These are phyloP conservation scores for Drosophila leonis DNA, from an alignment of 2,888 invertebrate species.

Conservation along the genomic window DNA sequence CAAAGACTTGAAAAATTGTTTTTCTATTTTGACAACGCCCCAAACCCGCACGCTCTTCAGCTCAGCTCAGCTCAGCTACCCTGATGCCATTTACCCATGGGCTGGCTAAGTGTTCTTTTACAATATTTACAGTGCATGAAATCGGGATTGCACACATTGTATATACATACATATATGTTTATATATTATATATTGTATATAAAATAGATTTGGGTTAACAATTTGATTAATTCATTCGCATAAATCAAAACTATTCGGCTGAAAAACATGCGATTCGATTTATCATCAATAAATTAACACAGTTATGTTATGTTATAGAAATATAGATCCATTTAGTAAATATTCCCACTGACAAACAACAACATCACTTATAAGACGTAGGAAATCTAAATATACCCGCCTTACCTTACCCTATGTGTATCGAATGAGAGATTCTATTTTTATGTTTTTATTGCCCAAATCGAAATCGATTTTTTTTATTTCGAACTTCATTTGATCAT, in stretches of 20 bases:
- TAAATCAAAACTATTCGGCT: slow-evolving; percentile 19
- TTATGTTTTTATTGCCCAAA: neutral
- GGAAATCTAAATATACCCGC: neutral
- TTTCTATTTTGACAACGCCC: slow-evolving; percentile 43
- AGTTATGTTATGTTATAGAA: neutral
- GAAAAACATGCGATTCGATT: slow-evolving; percentile 24
- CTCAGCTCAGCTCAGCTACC: too few species aligned
- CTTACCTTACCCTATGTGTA: too few species aligned
- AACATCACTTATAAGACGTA: neutral
- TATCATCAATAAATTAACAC: slow-evolving; percentile 3
- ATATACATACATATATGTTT: slow-evolving; percentile 2
- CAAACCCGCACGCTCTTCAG: neutral
- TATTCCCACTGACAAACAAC: neutral
- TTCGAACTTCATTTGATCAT: neutral
- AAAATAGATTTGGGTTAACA: slow-evolving; percentile 14
- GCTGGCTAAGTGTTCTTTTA: slow-evolving; percentile 29
- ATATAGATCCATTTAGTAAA: neutral
- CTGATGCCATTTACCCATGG: too few species aligned
- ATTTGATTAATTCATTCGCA: slow-evolving; percentile 63
- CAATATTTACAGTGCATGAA: slow-evolving; percentile 22
- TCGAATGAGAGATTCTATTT: neutral
- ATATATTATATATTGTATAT: neutral
- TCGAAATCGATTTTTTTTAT: neutral
- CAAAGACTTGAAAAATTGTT: slow-evolving; percentile 21
- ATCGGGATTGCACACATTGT: neutral